Evolutionary conservation across 2,888 invertebrate species (phyloP).

Genomic region (Trichacis sp.): DNA sequence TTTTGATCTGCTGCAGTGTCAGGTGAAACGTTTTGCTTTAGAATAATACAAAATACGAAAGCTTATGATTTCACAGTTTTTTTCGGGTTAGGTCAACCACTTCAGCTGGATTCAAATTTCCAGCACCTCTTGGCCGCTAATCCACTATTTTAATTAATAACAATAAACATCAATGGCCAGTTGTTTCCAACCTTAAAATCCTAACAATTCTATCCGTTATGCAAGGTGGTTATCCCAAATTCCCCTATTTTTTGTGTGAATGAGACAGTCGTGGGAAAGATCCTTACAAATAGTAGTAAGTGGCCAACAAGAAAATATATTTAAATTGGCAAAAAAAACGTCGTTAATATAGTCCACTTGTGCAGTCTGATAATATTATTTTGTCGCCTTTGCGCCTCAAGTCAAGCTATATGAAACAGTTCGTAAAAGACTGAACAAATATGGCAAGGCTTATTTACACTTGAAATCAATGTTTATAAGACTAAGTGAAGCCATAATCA

Average conservation of each 20-base stretch:
- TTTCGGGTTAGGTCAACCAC: too few relatives aligned
- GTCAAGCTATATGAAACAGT: conserved; percentile 9
- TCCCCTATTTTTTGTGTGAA: conserved; percentile 14
- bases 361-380: conserved; percentile 6
- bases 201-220: conserved; percentile 9
- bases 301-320: background rate
- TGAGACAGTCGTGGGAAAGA: conserved; percentile 10
- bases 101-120: too few relatives aligned
- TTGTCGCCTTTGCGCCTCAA: conserved; percentile 4
- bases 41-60: too few relatives aligned
- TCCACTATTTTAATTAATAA: conserved; percentile 8
- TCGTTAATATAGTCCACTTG: conserved; percentile 4
- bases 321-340: conserved; percentile 8
- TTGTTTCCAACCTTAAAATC: conserved; percentile 7
- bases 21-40: too few relatives aligned
- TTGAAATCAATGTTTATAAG: conserved; percentile 1
- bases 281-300: background rate
- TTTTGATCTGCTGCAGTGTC: too few relatives aligned
- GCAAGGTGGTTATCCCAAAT: conserved; percentile 13
- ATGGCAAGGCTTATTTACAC: conserved; percentile 5
- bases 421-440: background rate
- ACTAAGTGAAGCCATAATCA: conserved; percentile 7
- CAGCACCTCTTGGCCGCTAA: too few relatives aligned
- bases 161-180: background rate
- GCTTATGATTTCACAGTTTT: too few relatives aligned